These are phyloP conservation scores for Pollicipes pollicipes DNA, from an alignment of 1,140 invertebrate genomes.

Conservation along the genomic window DNA sequence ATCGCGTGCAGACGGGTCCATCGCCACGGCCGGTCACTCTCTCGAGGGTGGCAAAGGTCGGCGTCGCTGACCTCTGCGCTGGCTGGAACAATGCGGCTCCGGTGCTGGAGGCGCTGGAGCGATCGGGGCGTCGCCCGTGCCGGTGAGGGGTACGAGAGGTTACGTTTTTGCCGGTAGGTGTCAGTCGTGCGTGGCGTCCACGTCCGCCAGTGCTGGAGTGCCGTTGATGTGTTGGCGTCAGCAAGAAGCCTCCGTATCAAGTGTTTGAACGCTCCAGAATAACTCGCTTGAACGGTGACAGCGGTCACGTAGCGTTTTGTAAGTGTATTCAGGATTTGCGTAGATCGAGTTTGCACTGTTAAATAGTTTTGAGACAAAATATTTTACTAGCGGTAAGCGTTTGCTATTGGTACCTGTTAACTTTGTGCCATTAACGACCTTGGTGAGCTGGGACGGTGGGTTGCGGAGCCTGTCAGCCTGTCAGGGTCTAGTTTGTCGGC, in stretches of 20 bases:
- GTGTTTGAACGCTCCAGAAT: not conserved
- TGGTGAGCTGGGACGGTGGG: too few species aligned
- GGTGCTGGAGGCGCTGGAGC: not conserved
- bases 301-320: not conserved
- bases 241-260: not conserved
- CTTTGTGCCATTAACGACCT: not conserved
- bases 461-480: too few species aligned
- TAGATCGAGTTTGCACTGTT: not conserved
- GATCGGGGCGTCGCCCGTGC: not conserved
- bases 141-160: not conserved
- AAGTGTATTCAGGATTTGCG: not conserved
- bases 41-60: too few species aligned
- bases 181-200: not conserved
- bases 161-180: not conserved
- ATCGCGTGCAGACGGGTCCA: too few species aligned
- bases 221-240: not conserved
- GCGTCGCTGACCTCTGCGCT: too few species aligned
- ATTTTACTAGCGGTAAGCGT: not conserved
- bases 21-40: too few species aligned
- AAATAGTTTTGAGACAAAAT: not conserved
- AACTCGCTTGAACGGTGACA: not conserved
- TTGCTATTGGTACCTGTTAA: not conserved
- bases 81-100: not conserved
- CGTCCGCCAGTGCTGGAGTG: not conserved
- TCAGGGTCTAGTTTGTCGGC: too few species aligned